Percentiles rank a stretch among this genome's conserved stretches.
phyloP scores from a whole-genome alignment of 2,888 invertebrate species.

The Apotomis betuletana region DNA sequence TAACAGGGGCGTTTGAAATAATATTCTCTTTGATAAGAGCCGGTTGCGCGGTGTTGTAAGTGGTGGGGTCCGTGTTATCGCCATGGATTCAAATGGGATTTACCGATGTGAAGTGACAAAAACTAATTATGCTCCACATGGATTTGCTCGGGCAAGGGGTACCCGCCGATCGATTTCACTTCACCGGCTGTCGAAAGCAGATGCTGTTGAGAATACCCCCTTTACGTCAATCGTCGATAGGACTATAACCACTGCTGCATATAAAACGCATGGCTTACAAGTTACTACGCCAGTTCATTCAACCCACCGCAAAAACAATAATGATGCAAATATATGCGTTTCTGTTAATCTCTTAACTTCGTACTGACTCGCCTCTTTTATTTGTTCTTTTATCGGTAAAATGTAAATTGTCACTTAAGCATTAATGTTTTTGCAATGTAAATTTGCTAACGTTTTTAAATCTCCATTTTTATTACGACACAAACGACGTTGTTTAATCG shows the following conservation, averaged over 20 bases:
- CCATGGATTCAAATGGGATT: conserved; percentile 73
- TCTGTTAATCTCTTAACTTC: conserved; percentile 43
- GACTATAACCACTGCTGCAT: no score
- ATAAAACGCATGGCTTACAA: conserved; percentile 2
- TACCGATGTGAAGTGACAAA: conserved; percentile 83
- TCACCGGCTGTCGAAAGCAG: conserved; percentile 48
- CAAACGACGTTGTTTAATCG: conserved; percentile 39
- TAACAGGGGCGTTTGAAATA: conserved; percentile 83
- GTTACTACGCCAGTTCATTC: conserved; percentile 38
- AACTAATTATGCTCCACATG: conserved; percentile 81
- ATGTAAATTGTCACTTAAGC: conserved; percentile 43
- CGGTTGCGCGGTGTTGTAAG: conserved; percentile 68
- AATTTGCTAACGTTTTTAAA: conserved; percentile 43
- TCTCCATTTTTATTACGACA: conserved; percentile 43
- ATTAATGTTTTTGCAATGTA: conserved; percentile 43
- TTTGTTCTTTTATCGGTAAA: conserved; percentile 42
- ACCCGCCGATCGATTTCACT: conserved; percentile 59
- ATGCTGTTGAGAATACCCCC: conserved; percentile 33
- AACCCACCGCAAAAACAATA: conserved; percentile 40
- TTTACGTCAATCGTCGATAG: conserved; percentile 25
- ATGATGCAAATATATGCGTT: conserved; percentile 41
- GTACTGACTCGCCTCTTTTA: conserved; percentile 41
- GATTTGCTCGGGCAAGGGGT: conserved; percentile 65
- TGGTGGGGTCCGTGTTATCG: conserved; percentile 70
- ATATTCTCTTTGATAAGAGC: conserved; percentile 83